Evolutionary conservation across 2,113 vertebrate species (phyloP).

Genomic region (Butorides virescens): DNA sequence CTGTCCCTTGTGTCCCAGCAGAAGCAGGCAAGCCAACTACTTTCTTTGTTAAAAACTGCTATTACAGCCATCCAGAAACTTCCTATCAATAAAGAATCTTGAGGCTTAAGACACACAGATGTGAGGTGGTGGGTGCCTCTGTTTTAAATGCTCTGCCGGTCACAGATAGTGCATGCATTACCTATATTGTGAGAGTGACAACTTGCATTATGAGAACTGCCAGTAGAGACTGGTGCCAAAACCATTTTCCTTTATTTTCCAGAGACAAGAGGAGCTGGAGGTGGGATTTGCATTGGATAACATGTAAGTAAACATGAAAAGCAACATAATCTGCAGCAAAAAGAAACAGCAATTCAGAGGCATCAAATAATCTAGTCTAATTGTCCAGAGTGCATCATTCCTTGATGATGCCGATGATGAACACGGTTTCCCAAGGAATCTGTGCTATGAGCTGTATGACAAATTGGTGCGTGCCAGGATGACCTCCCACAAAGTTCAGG

Average conservation of each 20-base stretch:
- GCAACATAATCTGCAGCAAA: neutral
- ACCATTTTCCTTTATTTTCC: neutral
- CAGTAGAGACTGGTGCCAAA: neutral
- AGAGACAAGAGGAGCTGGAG: conserved; percentile 63
- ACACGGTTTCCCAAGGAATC: neutral
- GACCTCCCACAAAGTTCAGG: neutral
- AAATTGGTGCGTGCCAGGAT: neutral
- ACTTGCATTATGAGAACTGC: neutral
- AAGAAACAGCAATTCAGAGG: neutral
- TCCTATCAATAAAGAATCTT: neutral
- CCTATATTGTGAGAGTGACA: neutral
- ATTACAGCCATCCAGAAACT: neutral
- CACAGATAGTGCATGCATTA: neutral
- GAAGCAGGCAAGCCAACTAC: neutral
- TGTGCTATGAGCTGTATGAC: neutral
- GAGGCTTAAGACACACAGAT: neutral
- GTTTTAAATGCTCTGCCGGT: neutral
- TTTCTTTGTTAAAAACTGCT: neutral
- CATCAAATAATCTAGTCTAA: neutral
- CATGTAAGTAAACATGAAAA: conserved; percentile 62
- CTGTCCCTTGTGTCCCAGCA: neutral
- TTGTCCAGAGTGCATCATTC: neutral
- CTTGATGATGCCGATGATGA: neutral
- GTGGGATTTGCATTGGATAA: conserved; percentile 62
- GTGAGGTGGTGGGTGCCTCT: neutral